phyloP scores from a whole-genome alignment of 1,140 invertebrate species.

The Physella acuta region DNA sequence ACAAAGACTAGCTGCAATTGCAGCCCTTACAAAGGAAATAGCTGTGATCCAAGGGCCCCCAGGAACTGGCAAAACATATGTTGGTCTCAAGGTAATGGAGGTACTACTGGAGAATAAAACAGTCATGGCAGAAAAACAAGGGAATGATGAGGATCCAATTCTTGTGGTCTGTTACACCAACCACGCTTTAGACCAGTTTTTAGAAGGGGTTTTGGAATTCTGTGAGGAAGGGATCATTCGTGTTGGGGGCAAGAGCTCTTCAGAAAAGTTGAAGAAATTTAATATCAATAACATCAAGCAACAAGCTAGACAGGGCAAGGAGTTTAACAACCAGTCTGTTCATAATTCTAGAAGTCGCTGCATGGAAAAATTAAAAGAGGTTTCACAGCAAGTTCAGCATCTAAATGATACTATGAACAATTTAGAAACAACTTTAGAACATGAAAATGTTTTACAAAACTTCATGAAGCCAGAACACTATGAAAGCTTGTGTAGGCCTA shows the following conservation, averaged over 20 bases:
- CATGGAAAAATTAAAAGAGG: not conserved
- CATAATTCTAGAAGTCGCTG: not conserved
- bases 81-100: constrained; percentile 57
- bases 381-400: not conserved
- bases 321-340: not conserved
- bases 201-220: constrained; percentile 66
- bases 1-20: constrained; percentile 60
- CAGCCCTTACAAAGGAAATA: constrained; percentile 61
- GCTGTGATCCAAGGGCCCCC: constrained; percentile 73
- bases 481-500: not conserved
- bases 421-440: not conserved
- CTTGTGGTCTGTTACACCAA: constrained; percentile 85
- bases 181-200: constrained; percentile 85
- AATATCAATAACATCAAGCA: not conserved
- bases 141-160: constrained; percentile 63
- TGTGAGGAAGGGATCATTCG: constrained; percentile 63
- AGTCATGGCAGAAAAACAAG: constrained; percentile 27
- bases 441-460: not conserved
- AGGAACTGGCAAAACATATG: constrained; percentile 56
- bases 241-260: constrained; percentile 65
- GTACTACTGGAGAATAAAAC: constrained; percentile 51
- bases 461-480: not conserved
- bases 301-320: no score
- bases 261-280: not conserved
- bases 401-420: not conserved